Percentiles rank a stretch among this genome's conserved stretches.
Evolutionary conservation across 2,888 invertebrate genomes (phyloP).

Genomic region (Cryptus armator): DNA sequence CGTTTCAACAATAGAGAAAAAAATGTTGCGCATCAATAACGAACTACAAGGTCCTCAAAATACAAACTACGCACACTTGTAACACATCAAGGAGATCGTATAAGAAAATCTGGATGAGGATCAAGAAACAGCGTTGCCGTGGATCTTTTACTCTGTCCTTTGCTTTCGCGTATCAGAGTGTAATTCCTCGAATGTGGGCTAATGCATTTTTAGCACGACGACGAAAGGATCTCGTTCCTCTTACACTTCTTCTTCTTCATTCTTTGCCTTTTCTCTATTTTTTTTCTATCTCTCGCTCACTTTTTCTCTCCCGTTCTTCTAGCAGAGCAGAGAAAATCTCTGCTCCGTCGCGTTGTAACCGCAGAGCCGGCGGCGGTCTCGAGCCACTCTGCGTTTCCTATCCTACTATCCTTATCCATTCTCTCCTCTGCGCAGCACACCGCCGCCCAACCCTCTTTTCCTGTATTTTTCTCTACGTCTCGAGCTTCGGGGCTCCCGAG

Average conservation of each 20-base stretch:
- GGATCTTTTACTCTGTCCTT: conserved; percentile 14
- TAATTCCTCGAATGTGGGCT: conserved; percentile 63
- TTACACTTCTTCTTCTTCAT: background rate
- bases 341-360: conserved; percentile 55
- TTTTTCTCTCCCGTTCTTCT: conserved; percentile 28
- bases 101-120: conserved; percentile 60
- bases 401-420: conserved; percentile 36
- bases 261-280: background rate
- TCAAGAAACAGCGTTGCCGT: conserved; percentile 50
- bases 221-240: conserved; percentile 49
- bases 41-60: background rate
- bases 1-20: background rate
- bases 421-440: conserved; percentile 26
- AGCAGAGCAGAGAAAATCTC: conserved; percentile 32
- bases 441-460: conserved; percentile 36
- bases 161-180: conserved; percentile 33
- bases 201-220: conserved; percentile 67
- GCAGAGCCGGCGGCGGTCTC: conserved; percentile 57
- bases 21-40: background rate
- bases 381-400: conserved; percentile 57
- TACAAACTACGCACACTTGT: background rate
- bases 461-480: conserved; percentile 40
- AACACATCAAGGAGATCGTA: background rate
- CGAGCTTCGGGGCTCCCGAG: conserved; percentile 35
- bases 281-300: background rate